These are phyloP conservation scores for Syrrhaptes paradoxus DNA, from an alignment of 2,113 vertebrate species.

Conservation along the genomic window DNA sequence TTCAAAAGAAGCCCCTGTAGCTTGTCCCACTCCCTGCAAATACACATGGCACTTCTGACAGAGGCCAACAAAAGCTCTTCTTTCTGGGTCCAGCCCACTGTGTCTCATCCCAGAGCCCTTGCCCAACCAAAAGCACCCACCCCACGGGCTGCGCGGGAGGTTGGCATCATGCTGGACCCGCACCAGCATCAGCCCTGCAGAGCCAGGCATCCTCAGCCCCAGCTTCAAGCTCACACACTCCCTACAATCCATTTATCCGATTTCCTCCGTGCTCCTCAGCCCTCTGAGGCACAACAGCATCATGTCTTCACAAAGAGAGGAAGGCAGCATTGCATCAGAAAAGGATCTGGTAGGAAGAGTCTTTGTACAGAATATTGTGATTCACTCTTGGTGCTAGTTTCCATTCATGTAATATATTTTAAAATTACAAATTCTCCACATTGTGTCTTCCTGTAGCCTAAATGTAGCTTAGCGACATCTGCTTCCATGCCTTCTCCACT, in stretches of 20 bases:
- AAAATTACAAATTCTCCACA: background rate
- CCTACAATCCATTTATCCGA: background rate
- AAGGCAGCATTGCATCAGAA: background rate
- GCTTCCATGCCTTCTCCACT: background rate
- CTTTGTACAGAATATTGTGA: background rate
- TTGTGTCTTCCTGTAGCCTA: background rate
- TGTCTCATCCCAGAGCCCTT: background rate
- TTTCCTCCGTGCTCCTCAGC: background rate
- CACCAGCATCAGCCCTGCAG: background rate
- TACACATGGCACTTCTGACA: fast-evolving
- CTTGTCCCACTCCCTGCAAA: background rate
- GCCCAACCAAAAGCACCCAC: background rate
- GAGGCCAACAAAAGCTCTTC: background rate
- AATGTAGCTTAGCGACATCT: background rate
- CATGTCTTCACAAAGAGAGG: background rate
- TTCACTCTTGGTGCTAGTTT: background rate
- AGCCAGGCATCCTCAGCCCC: background rate
- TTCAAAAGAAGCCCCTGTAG: background rate
- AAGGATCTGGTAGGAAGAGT: background rate
- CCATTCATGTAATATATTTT: background rate
- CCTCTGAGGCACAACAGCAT: background rate
- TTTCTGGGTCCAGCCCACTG: background rate
- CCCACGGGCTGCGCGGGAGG: fast-evolving
- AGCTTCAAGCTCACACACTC: background rate
- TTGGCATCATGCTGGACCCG: background rate